Evolutionary conservation across 2,888 invertebrate species (phyloP).

Genomic region (Clostera curtula): DNA sequence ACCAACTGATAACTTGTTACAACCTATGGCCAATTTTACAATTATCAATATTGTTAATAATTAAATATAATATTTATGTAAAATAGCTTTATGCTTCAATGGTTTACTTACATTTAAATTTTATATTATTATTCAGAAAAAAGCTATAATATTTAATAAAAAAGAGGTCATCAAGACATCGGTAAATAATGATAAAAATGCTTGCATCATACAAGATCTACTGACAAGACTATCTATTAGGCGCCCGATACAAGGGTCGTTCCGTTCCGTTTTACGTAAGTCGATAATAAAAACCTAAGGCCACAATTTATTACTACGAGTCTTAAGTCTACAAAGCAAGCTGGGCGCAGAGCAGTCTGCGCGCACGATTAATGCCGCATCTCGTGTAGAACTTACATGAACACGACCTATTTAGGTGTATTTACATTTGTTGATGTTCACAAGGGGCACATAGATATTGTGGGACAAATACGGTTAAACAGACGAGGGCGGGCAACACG

Average conservation of each 20-base stretch:
- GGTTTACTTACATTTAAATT: constrained; percentile 73
- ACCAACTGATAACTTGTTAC: constrained; percentile 73
- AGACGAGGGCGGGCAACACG: no score
- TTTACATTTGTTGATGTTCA: constrained; percentile 38
- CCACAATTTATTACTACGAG: constrained; percentile 66
- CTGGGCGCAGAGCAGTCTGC: constrained; percentile 29
- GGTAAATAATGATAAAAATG: constrained; percentile 62
- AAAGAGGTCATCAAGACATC: constrained; percentile 57
- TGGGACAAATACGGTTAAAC: constrained; percentile 17
- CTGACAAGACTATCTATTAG: constrained; percentile 13
- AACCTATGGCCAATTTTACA: constrained; percentile 74
- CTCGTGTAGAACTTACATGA: constrained; percentile 32
- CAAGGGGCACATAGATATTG: constrained; percentile 10
- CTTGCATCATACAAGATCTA: constrained; percentile 46
- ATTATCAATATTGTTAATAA: constrained; percentile 74
- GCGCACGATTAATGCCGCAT: constrained; percentile 24
- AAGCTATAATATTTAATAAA: constrained; percentile 58
- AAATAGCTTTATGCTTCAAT: constrained; percentile 73
- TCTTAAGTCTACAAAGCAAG: constrained; percentile 44
- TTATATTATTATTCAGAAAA: constrained; percentile 70
- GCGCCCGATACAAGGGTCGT: constrained; percentile 29
- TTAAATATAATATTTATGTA: constrained; percentile 75
- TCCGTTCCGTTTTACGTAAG: constrained; percentile 36
- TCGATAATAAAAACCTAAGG: constrained; percentile 56
- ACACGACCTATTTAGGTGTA: constrained; percentile 34